Evolutionary conservation across 2,113 vertebrate species (phyloP).

Genomic region (Porphyrio hochstetteri): DNA sequence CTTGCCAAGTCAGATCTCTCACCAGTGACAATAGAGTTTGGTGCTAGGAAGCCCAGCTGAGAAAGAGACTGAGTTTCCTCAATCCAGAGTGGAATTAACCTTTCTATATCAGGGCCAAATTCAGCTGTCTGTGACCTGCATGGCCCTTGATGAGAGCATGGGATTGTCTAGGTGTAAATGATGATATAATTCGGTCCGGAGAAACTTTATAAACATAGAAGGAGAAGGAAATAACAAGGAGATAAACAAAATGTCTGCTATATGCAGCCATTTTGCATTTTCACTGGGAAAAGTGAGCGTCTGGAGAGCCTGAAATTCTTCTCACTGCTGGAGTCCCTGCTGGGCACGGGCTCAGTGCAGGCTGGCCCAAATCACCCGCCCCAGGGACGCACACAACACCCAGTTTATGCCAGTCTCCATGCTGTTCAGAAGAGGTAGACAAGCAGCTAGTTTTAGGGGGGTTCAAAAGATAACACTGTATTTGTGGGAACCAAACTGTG

Average conservation of each 20-base stretch:
- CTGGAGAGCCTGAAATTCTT: neutral
- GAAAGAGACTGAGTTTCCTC: neutral
- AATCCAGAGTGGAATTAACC: neutral
- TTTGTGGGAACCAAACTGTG: neutral
- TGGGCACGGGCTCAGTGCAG: neutral
- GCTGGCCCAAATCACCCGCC: neutral
- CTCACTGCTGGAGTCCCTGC: neutral
- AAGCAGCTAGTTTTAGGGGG: neutral
- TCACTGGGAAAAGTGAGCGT: neutral
- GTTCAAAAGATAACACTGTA: neutral
- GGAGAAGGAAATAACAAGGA: neutral
- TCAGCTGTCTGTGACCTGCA: neutral
- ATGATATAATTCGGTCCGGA: accelerated
- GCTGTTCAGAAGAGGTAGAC: neutral
- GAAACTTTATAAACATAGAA: neutral
- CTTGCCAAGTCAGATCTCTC: neutral
- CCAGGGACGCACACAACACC: accelerated
- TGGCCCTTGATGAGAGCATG: neutral
- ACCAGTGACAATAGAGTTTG: neutral
- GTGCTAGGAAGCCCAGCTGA: neutral
- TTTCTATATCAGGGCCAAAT: neutral
- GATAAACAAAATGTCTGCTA: neutral
- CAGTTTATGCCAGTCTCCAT: accelerated
- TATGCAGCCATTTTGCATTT: neutral
- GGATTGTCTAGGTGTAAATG: neutral